Base-by-base conservation (phyloP, 2,888 invertebrate genomes). In the Barypeithes pellucidus region DNA sequence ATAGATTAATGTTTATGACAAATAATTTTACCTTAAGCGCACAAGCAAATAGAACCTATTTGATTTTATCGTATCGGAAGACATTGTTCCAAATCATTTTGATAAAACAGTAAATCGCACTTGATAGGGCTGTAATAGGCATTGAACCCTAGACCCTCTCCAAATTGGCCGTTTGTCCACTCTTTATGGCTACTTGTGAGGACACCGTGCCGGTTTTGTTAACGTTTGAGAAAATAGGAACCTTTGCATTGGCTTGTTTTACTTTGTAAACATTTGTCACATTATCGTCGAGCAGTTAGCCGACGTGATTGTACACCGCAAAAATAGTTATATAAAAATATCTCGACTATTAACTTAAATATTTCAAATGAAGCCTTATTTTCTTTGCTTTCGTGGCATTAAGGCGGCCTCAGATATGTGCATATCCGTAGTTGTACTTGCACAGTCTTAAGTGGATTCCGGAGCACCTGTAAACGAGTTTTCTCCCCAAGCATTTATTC, bases 101-200 rank as follows among this genome's bases (percentile, higher is more conserved):
- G 54, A 33, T 57, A 57, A 57, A 57, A 57, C 54, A 29, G 54
- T 57, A 57, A 57, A 33, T 57, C 33, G 18, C 18, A 33, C 54
- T 33, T 57, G 54, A 57, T 57, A 57, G 54, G 54, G 11, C 33
- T 57, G 54, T 57, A 57, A 57, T 57, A 57, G 54, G 36, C 33
- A 33, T 57, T 57, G 33, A 57, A 33, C 54, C 54, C 33, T 57
- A 18, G 54, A 57, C 54, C 54, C 54, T 33, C 11, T 57, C 54
- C 33, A 57, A 57, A 57, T 57, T 57, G 54, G 54, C 33, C 14
- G 18, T 57, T 57, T 16, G 54, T 57, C 54, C 54, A 57, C 54
- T 57, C 54, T 57, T 57, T 57, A 57, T 57, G 11, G 54, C 16
- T 57, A 33, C 33, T 57, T 33, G 54, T 33, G 24, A 57, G 54